Evolutionary conservation across 2,797 vertebrate species (phyloP).

Genomic region (Arctocebus calabarensis): DNA sequence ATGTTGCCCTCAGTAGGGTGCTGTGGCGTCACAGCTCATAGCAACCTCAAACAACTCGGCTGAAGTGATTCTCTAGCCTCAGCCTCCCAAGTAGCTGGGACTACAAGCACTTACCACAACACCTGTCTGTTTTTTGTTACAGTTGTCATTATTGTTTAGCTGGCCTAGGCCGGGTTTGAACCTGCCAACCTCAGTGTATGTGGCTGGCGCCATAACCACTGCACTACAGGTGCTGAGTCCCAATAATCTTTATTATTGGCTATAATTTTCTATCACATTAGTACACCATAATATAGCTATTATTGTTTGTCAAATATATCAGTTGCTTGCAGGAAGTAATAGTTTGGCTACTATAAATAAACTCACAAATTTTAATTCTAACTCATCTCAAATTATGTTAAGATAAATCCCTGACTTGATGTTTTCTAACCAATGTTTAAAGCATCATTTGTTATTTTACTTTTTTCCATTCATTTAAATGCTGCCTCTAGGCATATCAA

Average conservation of each 20-base stretch:
- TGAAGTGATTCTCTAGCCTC: too few species aligned
- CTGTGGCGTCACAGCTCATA: too few species aligned
- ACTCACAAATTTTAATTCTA: neutral
- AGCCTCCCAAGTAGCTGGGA: too few species aligned
- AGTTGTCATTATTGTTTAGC: too few species aligned
- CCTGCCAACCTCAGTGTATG: too few species aligned
- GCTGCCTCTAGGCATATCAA: neutral
- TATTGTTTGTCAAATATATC: neutral
- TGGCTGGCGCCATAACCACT: too few species aligned
- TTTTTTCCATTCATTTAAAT: constrained; percentile 24
- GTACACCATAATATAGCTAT: neutral
- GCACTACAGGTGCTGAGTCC: neutral
- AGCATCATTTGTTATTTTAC: neutral
- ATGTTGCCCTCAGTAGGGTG: too few species aligned
- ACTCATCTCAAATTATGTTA: constrained; percentile 10
- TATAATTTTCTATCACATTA: neutral
- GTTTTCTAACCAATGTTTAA: neutral
- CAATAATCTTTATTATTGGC: neutral
- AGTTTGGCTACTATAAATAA: neutral
- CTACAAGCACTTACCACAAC: too few species aligned
- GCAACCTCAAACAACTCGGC: too few species aligned
- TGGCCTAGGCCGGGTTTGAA: too few species aligned
- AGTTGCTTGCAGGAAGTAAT: neutral
- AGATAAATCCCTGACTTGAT: neutral
- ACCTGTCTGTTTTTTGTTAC: too few species aligned